phyloP scores from a whole-genome alignment of 1,140 invertebrate species.

The Phymorhynchus buccinoides region DNA sequence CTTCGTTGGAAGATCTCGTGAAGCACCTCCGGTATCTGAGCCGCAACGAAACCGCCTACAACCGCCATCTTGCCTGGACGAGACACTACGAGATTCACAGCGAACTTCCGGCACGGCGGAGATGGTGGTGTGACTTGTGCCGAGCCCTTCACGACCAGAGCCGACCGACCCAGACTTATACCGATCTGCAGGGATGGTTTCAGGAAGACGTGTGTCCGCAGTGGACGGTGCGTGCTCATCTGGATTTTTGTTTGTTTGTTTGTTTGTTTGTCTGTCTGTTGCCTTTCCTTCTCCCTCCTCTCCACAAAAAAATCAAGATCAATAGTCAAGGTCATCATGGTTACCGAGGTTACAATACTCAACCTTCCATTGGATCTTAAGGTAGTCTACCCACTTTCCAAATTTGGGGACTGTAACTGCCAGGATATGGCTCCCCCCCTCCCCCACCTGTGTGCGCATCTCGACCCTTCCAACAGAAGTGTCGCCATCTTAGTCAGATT shows the following conservation, averaged over 20 bases:
- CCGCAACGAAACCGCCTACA: constrained; percentile 63
- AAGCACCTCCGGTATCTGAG: constrained; percentile 82
- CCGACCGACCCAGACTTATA: constrained; percentile 56
- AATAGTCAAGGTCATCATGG: too few species aligned
- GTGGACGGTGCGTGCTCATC: constrained; percentile 51
- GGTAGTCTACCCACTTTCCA: too few species aligned
- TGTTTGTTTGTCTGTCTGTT: neutral
- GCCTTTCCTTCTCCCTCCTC: too few species aligned
- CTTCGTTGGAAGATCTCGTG: constrained; percentile 86
- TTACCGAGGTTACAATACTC: neutral
- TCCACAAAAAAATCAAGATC: too few species aligned
- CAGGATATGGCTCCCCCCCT: neutral
- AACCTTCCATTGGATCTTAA: too few species aligned
- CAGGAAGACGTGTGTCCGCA: constrained; percentile 55
- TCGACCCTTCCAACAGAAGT: too few species aligned
- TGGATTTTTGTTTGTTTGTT: neutral
- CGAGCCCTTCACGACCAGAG: constrained; percentile 52
- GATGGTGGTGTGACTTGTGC: constrained; percentile 56
- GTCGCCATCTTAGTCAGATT: too few species aligned
- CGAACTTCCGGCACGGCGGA: constrained; percentile 47
- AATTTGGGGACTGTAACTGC: too few species aligned
- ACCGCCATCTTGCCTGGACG: constrained; percentile 69
- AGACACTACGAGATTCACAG: constrained; percentile 51
- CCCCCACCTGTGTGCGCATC: too few species aligned
- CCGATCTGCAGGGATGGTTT: constrained; percentile 60